Percentiles rank a stretch among this genome's conserved stretches.
Conservation (phyloP, 1,140 invertebrate genomes). For the Lamellibrachia luymesi region DNA sequence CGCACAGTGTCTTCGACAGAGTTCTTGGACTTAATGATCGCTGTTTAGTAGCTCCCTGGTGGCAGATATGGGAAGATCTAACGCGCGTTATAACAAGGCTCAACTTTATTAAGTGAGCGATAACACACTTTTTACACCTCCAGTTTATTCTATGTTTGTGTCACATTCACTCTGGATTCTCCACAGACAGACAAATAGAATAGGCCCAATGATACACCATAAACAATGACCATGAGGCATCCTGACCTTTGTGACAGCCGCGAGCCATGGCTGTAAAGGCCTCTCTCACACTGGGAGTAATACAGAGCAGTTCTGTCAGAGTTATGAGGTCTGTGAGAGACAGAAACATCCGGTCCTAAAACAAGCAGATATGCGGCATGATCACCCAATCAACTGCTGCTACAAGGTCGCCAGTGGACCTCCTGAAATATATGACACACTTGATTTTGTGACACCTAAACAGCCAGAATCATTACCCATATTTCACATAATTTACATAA, state of each 20-base stretch:
- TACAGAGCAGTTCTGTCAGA: conserved; percentile 78
- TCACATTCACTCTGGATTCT: background rate
- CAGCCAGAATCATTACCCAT: background rate
- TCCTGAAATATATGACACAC: background rate
- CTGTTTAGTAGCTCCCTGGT: no score
- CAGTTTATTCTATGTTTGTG: no score
- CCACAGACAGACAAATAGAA: conserved; percentile 14
- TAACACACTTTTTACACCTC: no score
- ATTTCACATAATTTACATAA: background rate
- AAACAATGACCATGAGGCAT: conserved; percentile 40
- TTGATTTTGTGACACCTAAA: background rate
- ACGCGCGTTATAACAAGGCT: no score
- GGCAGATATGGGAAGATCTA: no score
- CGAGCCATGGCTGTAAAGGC: conserved; percentile 63
- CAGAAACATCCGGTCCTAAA: conserved; percentile 74
- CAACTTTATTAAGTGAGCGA: no score
- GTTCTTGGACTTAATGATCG: no score
- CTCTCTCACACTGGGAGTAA: conserved; percentile 76
- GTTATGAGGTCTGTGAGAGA: conserved; percentile 82
- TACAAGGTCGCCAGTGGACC: background rate
- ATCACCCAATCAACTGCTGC: conserved; percentile 13
- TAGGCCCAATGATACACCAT: conserved; percentile 13
- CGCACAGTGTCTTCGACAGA: no score
- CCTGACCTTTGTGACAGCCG: conserved; percentile 65
- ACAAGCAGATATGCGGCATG: conserved; percentile 24